These are phyloP conservation scores for Athrips mouffetella DNA, from an alignment of 2,888 invertebrate genomes.

Conservation along the genomic window DNA sequence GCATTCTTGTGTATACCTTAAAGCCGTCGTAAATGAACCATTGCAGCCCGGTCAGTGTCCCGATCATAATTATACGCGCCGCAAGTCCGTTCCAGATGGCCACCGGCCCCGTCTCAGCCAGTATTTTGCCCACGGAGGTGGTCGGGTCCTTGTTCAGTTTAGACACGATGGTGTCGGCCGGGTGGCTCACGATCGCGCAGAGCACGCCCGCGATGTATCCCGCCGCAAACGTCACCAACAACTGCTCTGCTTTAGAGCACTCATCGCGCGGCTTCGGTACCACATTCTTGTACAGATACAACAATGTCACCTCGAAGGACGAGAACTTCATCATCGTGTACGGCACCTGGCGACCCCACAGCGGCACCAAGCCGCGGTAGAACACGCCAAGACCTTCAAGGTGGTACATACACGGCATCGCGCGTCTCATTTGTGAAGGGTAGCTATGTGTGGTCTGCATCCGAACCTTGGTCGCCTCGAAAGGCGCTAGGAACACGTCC, in stretches of 20 bases:
- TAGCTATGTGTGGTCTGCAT: constrained; percentile 90
- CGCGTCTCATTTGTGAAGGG: constrained; percentile 82
- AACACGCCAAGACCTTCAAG: constrained; percentile 89
- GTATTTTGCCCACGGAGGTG: constrained; percentile 65
- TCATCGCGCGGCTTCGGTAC: constrained; percentile 90
- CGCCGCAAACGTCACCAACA: constrained; percentile 91
- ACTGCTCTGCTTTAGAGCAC: constrained; percentile 88
- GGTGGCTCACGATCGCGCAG: constrained; percentile 94
- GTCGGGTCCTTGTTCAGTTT: constrained; percentile 91
- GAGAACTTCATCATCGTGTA: constrained; percentile 98
- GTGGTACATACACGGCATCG: constrained; percentile 85
- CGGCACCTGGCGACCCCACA: constrained; percentile 91
- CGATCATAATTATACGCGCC: constrained; percentile 95
- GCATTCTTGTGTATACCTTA: constrained; percentile 87
- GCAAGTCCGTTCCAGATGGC: constrained; percentile 91
- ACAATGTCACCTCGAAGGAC: constrained; percentile 92
- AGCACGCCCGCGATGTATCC: constrained; percentile 96
- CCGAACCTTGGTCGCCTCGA: constrained; percentile 88
- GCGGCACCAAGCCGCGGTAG: constrained; percentile 88
- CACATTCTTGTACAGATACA: constrained; percentile 81
- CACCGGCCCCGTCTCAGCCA: constrained; percentile 59
- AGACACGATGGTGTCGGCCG: constrained; percentile 93
- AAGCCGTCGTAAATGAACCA: constrained; percentile 97
- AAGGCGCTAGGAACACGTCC: constrained; percentile 86
- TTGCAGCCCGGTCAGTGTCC: constrained; percentile 93